phyloP scores from a whole-genome alignment of 2,113 vertebrate species.

The Ciconia stormi region DNA sequence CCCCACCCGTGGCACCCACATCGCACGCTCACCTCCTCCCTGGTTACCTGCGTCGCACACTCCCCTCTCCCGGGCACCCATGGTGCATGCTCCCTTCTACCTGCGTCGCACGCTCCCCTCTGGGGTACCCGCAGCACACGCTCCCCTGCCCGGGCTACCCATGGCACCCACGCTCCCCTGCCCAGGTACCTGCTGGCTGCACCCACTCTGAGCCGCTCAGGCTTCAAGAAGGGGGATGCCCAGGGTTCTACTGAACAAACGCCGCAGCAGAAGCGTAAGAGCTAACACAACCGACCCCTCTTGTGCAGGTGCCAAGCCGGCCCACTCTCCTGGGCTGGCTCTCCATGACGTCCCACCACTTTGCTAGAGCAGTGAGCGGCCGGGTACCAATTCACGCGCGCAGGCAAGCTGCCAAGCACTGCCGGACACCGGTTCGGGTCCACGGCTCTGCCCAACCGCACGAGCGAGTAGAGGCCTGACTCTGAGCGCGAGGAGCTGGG shows the following conservation, averaged over 20 bases:
- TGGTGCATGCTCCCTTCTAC: too few relatives aligned
- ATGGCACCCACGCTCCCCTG: background rate
- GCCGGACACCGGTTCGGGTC: background rate
- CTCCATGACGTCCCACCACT: background rate
- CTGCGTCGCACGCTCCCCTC: background rate
- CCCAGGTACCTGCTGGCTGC: background rate
- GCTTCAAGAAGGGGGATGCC: too few relatives aligned
- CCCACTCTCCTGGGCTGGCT: background rate
- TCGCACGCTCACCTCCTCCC: background rate
- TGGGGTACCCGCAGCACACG: background rate
- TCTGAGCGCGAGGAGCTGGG: background rate
- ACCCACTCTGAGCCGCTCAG: background rate
- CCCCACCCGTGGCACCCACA: background rate
- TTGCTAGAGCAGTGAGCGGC: background rate
- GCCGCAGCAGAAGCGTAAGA: background rate
- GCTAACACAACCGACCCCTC: background rate
- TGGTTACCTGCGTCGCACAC: background rate
- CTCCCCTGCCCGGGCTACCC: background rate
- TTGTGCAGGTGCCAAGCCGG: background rate
- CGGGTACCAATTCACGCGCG: background rate
- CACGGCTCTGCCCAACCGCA: background rate
- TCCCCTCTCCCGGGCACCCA: background rate
- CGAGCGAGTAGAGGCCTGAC: fast-evolving
- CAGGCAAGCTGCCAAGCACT: background rate
- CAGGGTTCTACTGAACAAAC: background rate